Percentiles rank a stretch among this genome's conserved stretches.
These are phyloP conservation scores for Strix uralensis DNA, from an alignment of 2,113 vertebrate genomes.

Conservation along the genomic window DNA sequence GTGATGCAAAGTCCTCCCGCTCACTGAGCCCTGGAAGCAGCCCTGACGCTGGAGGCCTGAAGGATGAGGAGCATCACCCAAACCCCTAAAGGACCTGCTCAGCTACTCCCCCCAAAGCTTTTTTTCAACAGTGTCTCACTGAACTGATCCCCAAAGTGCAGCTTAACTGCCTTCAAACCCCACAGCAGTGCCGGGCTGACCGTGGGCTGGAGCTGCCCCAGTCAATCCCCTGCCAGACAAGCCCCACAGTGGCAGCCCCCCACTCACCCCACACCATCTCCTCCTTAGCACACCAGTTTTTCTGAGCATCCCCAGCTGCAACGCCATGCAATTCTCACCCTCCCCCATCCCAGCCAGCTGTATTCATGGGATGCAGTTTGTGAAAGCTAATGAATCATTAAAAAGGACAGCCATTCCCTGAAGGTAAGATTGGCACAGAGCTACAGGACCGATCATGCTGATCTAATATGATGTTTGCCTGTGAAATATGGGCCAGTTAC, in stretches of 20 bases:
- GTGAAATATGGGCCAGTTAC: neutral
- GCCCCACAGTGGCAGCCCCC: neutral
- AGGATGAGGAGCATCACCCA: neutral
- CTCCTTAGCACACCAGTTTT: neutral
- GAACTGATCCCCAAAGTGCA: neutral
- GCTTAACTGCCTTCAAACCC: neutral
- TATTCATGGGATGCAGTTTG: neutral
- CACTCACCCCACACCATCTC: neutral
- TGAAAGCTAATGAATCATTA: constrained; percentile 3
- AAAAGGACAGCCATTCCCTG: constrained; percentile 22
- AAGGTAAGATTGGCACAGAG: neutral
- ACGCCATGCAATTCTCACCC: neutral
- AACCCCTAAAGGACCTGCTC: neutral
- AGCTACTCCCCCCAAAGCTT: neutral
- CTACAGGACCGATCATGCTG: neutral
- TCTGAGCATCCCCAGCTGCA: neutral
- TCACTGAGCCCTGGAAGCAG: neutral
- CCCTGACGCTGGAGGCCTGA: neutral
- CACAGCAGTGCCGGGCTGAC: neutral
- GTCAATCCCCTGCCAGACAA: rapidly evolving
- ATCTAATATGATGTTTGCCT: neutral
- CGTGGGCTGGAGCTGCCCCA: neutral
- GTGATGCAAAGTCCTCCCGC: neutral
- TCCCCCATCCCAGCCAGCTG: neutral
- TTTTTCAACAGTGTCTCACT: neutral